A percentile compares a stretch with the other conserved stretches of the same genome.
Conservation (phyloP, 1,140 invertebrate species). For the Caligus rogercresseyi region DNA sequence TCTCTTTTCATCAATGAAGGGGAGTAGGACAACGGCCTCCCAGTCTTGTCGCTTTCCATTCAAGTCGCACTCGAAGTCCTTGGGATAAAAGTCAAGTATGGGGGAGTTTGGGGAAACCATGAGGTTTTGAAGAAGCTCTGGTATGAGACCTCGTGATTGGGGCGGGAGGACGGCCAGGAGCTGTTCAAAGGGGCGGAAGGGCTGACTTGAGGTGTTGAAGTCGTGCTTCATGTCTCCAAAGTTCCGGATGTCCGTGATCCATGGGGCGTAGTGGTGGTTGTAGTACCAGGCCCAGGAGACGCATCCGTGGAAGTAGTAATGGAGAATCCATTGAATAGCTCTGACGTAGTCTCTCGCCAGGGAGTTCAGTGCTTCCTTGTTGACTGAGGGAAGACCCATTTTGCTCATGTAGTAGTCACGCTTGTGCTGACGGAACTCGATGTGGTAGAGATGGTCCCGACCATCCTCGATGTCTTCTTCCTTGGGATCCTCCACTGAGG, state of each 20-base stretch:
- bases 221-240: slow-evolving; percentile 32
- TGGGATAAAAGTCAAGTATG: slow-evolving; percentile 74
- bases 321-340: slow-evolving; percentile 87
- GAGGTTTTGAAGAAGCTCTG: slow-evolving; percentile 50
- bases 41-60: slow-evolving; percentile 84
- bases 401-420: slow-evolving; percentile 80
- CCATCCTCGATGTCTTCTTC: slow-evolving; percentile 25
- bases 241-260: slow-evolving; percentile 67
- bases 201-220: slow-evolving; percentile 56
- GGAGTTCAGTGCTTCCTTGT: slow-evolving; percentile 50
- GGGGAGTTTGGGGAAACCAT: slow-evolving; percentile 64
- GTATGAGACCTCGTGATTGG: slow-evolving; percentile 31
- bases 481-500: slow-evolving; percentile 20
- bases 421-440: slow-evolving; percentile 71
- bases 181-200: slow-evolving; percentile 89
- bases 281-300: slow-evolving; percentile 96
- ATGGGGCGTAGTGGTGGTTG: slow-evolving; percentile 88
- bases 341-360: slow-evolving; percentile 72
- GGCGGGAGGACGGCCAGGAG: slow-evolving; percentile 76
- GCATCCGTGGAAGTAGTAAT: slow-evolving; percentile 91
- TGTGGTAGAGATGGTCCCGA: slow-evolving; percentile 26
- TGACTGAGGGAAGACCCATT: slow-evolving; percentile 52
- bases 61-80: slow-evolving; percentile 57
- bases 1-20: slow-evolving; percentile 75
- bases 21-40: slow-evolving; percentile 92